Percentiles rank a stretch among this genome's conserved stretches.
These are phyloP conservation scores for Dallia pectoralis DNA, from an alignment of 2,797 vertebrate genomes.

Conservation along the genomic window DNA sequence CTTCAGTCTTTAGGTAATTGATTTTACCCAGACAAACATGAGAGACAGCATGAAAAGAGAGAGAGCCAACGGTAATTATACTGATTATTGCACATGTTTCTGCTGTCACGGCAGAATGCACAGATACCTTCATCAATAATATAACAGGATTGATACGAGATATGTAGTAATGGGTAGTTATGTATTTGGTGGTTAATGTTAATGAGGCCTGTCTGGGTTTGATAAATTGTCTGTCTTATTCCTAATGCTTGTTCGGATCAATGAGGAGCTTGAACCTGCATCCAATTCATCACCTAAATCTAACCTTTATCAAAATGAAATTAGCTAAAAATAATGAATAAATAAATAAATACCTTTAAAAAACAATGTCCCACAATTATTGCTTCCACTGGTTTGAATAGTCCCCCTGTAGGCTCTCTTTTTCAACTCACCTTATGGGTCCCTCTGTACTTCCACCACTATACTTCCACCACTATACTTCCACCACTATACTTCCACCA, in stretches of 20 bases:
- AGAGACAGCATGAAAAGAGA: not conserved
- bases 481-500: too few relatives aligned
- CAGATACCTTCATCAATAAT: constrained; percentile 42
- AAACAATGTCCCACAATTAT: too few relatives aligned
- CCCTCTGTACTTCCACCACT: too few relatives aligned
- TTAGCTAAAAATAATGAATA: too few relatives aligned
- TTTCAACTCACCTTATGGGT: too few relatives aligned
- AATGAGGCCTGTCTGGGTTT: not conserved
- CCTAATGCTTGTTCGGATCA: not conserved
- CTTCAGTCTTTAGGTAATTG: not conserved
- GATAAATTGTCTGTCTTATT: not conserved
- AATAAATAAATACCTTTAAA: too few relatives aligned
- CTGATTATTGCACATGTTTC: constrained; percentile 14
- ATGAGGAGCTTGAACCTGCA: too few relatives aligned
- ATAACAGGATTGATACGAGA: constrained; percentile 28
- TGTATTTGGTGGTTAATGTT: constrained; percentile 11
- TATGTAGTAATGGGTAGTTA: constrained; percentile 10
- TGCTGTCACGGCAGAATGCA: constrained; percentile 19
- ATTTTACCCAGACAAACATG: not conserved
- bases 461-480: too few relatives aligned
- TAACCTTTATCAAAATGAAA: too few relatives aligned
- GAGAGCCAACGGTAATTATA: constrained; percentile 10
- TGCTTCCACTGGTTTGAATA: too few relatives aligned
- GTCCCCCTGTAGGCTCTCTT: too few relatives aligned
- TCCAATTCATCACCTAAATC: not conserved